phyloP scores from a whole-genome alignment of 2,113 vertebrate genomes.

The Stigmatopora argus region DNA sequence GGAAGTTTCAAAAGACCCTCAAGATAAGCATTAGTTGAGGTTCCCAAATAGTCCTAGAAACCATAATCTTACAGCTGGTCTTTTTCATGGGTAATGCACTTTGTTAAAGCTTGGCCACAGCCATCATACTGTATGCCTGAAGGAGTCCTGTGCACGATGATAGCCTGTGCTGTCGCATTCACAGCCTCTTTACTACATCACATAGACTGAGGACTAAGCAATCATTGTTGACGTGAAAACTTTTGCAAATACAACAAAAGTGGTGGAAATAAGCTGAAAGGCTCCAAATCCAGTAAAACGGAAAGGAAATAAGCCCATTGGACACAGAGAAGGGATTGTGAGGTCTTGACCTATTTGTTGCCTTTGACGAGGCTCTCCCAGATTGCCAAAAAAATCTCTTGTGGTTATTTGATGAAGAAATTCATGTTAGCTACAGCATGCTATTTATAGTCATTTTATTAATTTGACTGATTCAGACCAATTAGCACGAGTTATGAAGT shows the following conservation, averaged over 20 bases:
- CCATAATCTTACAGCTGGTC: slow-evolving; percentile 53
- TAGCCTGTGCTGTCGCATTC: slow-evolving; percentile 59
- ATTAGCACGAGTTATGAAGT: slow-evolving; percentile 52
- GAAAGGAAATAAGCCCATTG: slow-evolving; percentile 69
- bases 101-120: slow-evolving; percentile 46
- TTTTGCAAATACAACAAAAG: slow-evolving; percentile 66
- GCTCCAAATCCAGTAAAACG: slow-evolving; percentile 63
- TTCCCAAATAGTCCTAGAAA: slow-evolving; percentile 53
- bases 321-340: slow-evolving; percentile 60
- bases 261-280: slow-evolving; percentile 57
- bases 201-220: slow-evolving; percentile 63
- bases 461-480: slow-evolving; percentile 22
- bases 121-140: slow-evolving; percentile 44
- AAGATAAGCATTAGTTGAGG: slow-evolving; percentile 42
- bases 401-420: slow-evolving; percentile 11
- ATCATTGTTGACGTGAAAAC: slow-evolving; percentile 60
- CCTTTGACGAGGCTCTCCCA: slow-evolving; percentile 38
- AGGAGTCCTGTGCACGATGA: slow-evolving; percentile 54
- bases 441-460: slow-evolving; percentile 9
- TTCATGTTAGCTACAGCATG: slow-evolving; percentile 20
- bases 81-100: slow-evolving; percentile 51
- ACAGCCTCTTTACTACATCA: slow-evolving; percentile 31
- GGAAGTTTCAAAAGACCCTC: slow-evolving; percentile 41
- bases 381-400: slow-evolving; percentile 16
- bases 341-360: slow-evolving; percentile 58